Percentiles rank a stretch among this genome's conserved stretches.
These are phyloP conservation scores for Trematomus bernacchii DNA, from an alignment of 2,797 vertebrate species.

Conservation along the genomic window DNA sequence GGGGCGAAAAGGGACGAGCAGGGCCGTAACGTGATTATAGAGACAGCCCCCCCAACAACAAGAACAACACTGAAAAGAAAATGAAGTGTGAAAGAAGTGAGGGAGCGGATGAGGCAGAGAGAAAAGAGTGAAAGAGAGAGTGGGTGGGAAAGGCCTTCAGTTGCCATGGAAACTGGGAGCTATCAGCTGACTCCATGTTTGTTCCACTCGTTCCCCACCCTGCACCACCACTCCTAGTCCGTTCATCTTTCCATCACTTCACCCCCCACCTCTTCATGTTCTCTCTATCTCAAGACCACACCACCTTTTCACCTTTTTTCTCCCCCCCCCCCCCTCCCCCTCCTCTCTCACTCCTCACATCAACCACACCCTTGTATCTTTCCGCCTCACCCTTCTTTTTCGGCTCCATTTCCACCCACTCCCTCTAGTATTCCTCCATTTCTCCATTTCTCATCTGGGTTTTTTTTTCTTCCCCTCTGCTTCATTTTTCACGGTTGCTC, in stretches of 20 bases:
- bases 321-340: slow-evolving; percentile 37
- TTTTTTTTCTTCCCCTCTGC: neutral
- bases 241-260: slow-evolving; percentile 57
- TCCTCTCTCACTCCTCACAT: slow-evolving; percentile 24
- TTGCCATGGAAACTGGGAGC: slow-evolving; percentile 88
- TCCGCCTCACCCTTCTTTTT: slow-evolving; percentile 55
- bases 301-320: slow-evolving; percentile 44
- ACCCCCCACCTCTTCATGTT: slow-evolving; percentile 31
- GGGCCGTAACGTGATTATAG: slow-evolving; percentile 35
- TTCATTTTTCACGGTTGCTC: slow-evolving; percentile 27
- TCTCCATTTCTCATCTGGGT: neutral
- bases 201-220: slow-evolving; percentile 72
- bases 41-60: slow-evolving; percentile 7
- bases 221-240: slow-evolving; percentile 67
- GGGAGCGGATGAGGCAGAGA: slow-evolving; percentile 57
- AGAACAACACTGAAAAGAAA: slow-evolving; percentile 45
- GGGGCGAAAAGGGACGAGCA: neutral
- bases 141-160: slow-evolving; percentile 82
- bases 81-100: slow-evolving; percentile 66
- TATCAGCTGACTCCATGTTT: slow-evolving; percentile 84
- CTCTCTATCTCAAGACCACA: slow-evolving; percentile 17
- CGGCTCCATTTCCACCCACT: slow-evolving; percentile 40
- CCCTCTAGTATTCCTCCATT: neutral
- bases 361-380: slow-evolving; percentile 52
- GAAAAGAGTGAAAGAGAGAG: slow-evolving; percentile 30